Percentiles rank a stretch among this genome's conserved stretches.
Evolutionary conservation across 2,113 vertebrate genomes (phyloP).

Genomic region (Glareola pratincola): DNA sequence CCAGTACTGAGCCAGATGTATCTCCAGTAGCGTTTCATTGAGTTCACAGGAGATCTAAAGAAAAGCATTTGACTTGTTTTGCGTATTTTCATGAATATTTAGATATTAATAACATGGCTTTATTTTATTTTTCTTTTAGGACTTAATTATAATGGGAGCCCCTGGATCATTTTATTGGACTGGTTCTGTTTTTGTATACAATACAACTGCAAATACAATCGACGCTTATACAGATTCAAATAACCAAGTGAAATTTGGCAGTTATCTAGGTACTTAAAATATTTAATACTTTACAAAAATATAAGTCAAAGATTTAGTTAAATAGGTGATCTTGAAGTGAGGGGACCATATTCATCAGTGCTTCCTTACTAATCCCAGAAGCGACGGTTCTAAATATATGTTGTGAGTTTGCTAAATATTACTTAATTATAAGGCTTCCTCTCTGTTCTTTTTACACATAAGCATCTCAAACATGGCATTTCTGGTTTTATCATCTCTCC

Average conservation of each 20-base stretch:
- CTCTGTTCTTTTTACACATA: background rate
- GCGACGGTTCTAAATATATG: background rate
- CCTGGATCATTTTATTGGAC: conserved; percentile 93
- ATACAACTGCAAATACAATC: conserved; percentile 75
- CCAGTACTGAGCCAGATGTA: background rate
- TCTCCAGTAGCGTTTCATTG: background rate
- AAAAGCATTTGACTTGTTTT: background rate
- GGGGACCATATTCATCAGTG: background rate
- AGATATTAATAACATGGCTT: background rate
- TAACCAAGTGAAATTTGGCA: conserved; percentile 84
- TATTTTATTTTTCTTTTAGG: conserved; percentile 74
- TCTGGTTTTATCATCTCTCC: background rate
- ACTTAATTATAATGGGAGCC: conserved; percentile 93
- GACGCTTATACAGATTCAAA: conserved; percentile 78
- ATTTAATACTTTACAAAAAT: background rate
- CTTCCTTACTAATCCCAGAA: background rate
- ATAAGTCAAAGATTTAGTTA: background rate
- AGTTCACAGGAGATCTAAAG: background rate
- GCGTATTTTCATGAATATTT: background rate
- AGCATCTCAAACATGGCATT: background rate
- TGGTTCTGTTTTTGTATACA: conserved; percentile 89
- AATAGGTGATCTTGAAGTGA: background rate
- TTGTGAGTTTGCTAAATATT: background rate
- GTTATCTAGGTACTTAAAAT: conserved; percentile 86
- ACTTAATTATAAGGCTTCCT: background rate